These are phyloP conservation scores for Trididemnum clinides DNA, from an alignment of 23 tunicate genomes.

Conservation along the genomic window DNA sequence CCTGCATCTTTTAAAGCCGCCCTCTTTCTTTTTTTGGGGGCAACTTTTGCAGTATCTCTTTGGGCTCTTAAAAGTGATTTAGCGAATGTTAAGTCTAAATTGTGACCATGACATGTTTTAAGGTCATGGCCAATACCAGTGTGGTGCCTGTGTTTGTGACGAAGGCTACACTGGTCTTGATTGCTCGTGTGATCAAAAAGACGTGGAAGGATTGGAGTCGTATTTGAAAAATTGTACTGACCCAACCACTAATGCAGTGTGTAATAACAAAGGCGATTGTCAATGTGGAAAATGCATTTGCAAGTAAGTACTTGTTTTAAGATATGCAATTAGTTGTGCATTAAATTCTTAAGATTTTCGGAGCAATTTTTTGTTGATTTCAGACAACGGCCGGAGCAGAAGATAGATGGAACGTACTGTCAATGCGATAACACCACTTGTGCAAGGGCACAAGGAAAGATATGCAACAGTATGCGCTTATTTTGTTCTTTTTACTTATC, in stretches of 20 bases:
- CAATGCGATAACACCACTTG: slow-evolving; percentile 89
- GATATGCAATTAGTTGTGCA: too few relatives aligned
- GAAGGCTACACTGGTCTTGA: slow-evolving; percentile 72
- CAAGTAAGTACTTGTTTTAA: slow-evolving; percentile 62
- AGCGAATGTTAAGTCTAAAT: too few relatives aligned
- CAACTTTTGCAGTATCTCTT: too few relatives aligned
- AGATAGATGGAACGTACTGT: slow-evolving; percentile 88
- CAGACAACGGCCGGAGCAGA: slow-evolving; percentile 66
- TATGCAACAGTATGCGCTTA: slow-evolving; percentile 74
- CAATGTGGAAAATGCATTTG: slow-evolving; percentile 88
- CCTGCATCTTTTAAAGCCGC: too few relatives aligned
- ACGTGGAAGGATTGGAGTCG: slow-evolving; percentile 33
- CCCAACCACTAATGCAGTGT: slow-evolving; percentile 45
- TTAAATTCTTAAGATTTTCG: too few relatives aligned
- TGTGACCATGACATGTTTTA: too few relatives aligned
- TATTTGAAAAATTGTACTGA: slow-evolving; percentile 73
- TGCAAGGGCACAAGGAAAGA: slow-evolving; percentile 48
- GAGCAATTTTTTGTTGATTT: background rate
- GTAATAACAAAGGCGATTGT: slow-evolving; percentile 75
- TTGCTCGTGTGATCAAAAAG: slow-evolving; percentile 81
- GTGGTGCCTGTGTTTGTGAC: slow-evolving; percentile 91
- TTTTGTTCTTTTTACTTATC: background rate
- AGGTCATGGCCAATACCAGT: slow-evolving; percentile 84
- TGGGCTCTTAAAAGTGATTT: too few relatives aligned
- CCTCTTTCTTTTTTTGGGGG: too few relatives aligned